A percentile compares a stretch with the other conserved stretches of the same genome.
Evolutionary conservation across 2,888 invertebrate species (phyloP).

Genomic region (Shargacucullia verbasci): DNA sequence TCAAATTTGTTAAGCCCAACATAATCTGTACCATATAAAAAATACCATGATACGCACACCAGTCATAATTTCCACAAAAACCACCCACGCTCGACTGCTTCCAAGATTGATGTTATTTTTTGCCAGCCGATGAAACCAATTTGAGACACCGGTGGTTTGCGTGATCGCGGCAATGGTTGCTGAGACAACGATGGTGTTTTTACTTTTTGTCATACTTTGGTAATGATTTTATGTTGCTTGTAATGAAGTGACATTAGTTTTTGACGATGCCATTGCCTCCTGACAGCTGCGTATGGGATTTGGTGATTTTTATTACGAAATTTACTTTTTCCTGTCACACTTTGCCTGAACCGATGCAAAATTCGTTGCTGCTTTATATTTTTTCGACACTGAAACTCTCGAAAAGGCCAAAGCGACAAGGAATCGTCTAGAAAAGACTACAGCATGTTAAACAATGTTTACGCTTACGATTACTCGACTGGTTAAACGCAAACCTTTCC

Average conservation of each 20-base stretch:
- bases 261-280: conserved; percentile 8
- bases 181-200: conserved; percentile 17
- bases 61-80: conserved; percentile 41
- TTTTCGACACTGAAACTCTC: too few species aligned
- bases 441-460: conserved; percentile 1
- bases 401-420: too few species aligned
- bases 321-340: too few species aligned
- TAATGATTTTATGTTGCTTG: conserved; percentile 20
- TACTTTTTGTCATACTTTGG: conserved; percentile 30
- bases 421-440: not conserved
- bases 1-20: conserved; percentile 6
- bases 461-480: conserved; percentile 3
- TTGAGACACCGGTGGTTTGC: conserved; percentile 51
- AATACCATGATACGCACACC: conserved; percentile 16
- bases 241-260: conserved; percentile 19
- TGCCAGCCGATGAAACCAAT: conserved; percentile 53
- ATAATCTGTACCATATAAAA: conserved; percentile 21
- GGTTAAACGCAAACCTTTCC: conserved; percentile 23
- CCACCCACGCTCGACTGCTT: conserved; percentile 42
- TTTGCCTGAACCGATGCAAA: too few species aligned
- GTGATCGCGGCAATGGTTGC: conserved; percentile 33
- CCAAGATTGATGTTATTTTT: conserved; percentile 58
- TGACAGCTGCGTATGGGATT: not conserved
- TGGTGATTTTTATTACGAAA: too few species aligned
- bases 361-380: not conserved